phyloP scores from a whole-genome alignment of 2,113 vertebrate genomes.

The Nicator chloris region DNA sequence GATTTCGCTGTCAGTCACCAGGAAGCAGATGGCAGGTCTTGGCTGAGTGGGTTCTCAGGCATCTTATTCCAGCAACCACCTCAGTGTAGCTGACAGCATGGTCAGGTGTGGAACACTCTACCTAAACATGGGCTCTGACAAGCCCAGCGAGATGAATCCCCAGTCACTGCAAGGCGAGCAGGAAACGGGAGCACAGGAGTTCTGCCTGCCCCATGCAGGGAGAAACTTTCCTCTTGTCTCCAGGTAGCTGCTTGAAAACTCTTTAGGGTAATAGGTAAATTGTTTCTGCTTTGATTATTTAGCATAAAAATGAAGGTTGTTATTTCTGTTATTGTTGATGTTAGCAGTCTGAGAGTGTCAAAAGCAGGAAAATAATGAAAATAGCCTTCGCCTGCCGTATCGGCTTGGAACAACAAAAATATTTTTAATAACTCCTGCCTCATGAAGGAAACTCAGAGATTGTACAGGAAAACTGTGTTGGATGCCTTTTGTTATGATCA shows the following conservation, averaged over 20 bases:
- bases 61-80: neutral
- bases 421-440: neutral
- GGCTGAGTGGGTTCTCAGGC: slow-evolving; percentile 4
- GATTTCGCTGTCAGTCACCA: neutral
- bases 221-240: neutral
- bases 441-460: neutral
- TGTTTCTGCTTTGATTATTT: neutral
- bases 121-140: neutral
- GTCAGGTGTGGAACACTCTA: neutral
- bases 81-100: neutral
- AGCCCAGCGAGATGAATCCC: neutral
- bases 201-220: neutral
- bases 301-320: neutral
- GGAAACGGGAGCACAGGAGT: neutral
- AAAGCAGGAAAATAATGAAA: neutral
- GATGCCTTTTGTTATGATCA: neutral
- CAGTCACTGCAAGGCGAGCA: neutral
- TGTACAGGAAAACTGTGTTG: neutral
- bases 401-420: neutral
- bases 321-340: neutral
- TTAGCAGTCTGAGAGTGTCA: neutral
- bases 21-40: slow-evolving; percentile 23
- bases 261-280: neutral
- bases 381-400: neutral
- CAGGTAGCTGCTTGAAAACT: neutral